These are phyloP conservation scores for Chouioia cunea DNA, from an alignment of 2,888 invertebrate species.

Conservation along the genomic window DNA sequence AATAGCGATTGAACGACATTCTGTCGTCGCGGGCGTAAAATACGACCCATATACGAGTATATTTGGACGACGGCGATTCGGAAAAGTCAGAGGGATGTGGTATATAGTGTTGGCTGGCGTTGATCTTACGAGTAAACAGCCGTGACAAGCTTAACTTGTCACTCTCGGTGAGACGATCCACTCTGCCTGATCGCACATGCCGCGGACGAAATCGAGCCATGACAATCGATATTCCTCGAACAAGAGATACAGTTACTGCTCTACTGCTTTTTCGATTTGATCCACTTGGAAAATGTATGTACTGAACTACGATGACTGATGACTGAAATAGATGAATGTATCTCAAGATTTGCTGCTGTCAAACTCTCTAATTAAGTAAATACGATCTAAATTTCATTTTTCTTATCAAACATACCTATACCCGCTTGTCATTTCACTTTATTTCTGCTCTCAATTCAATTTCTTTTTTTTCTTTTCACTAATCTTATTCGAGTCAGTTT, in stretches of 20 bases:
- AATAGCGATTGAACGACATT: background rate
- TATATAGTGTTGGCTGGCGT: background rate
- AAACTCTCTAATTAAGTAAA: constrained; percentile 26
- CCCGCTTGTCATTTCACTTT: too few species aligned
- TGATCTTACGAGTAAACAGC: constrained; percentile 34
- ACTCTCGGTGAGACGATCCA: constrained; percentile 27
- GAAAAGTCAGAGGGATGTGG: background rate
- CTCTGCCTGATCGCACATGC: background rate
- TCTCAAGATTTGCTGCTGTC: too few species aligned
- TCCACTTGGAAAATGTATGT: constrained; percentile 19
- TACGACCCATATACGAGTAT: background rate
- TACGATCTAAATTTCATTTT: constrained; percentile 21
- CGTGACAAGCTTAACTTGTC: constrained; percentile 42
- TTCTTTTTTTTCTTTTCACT: too few species aligned
- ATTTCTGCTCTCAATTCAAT: too few species aligned
- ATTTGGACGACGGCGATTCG: background rate
- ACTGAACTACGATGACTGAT: background rate
- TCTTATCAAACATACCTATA: too few species aligned
- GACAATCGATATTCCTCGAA: constrained; percentile 38
- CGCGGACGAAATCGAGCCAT: constrained; percentile 4
- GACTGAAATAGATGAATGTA: too few species aligned
- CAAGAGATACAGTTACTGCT: background rate
- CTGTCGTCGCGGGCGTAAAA: background rate
- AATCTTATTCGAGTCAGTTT: too few species aligned
- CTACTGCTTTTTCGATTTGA: constrained; percentile 23